Evolutionary conservation across 1,140 invertebrate species (phyloP), one percentile per base, ranked within the genome.

Genomic region (Belonocnema kinseyi): DNA sequence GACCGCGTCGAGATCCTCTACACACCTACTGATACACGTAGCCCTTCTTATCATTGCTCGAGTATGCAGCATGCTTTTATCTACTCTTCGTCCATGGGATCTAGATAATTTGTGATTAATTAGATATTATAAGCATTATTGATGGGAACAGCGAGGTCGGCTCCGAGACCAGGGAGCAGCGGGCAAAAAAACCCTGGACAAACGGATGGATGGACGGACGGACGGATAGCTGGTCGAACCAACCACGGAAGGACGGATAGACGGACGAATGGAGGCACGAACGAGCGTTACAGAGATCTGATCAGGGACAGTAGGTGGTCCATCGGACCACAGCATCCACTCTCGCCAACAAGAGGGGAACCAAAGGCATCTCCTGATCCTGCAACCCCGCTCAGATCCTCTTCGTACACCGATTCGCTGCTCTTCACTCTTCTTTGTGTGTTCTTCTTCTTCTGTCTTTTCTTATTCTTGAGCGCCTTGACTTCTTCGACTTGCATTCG

Each of bases 101-200:
- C 90, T 88, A 91, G 90, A 91, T 91, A 90, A 90, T 90, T 87
- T 83, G 82, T 91, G 90, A 91, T 91, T 91, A 91, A 91, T 91
- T 91, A 89, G 88, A 90, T 90, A 90, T 90, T 90, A 90, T 88
- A 87, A 88, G 85, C 83, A 79, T 90, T 90, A 90, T 90, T 90
- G 89, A 91, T 90, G 90, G 89, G 86, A 88, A 88, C 85, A 87
- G 84, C 84, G 81, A 80, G 85, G 78, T 81, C 84, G 85, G 58
- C n/a, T 19, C 7, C 16, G 17, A 54, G 53, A 17, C 53, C 16
- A 54, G 75, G 74, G 66, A 58, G 52, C 58, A 71, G 50, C 56
- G 80, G 76, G 73, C 81, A 77, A 77, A 77, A 77, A 73, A 75
- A 78, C 71, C 76, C 76, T 75, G 19, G 77, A 78, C 79, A 77